Base-by-base conservation (phyloP, 2,113 vertebrate species). In the Vombatus ursinus region DNA sequence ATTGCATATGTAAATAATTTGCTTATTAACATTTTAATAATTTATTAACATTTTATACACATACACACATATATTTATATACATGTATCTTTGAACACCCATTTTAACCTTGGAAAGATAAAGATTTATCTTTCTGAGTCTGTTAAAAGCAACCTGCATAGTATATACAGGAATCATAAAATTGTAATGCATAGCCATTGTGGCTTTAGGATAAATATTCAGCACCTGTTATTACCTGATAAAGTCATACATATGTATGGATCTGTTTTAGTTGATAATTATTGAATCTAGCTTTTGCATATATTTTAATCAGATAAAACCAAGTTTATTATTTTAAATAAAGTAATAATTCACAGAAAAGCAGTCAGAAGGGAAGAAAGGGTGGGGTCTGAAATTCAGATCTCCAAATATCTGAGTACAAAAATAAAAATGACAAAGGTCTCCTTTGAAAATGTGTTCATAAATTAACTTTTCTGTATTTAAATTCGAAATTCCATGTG, bases 201-300 rank as follows among this genome's bases (percentile, higher is more conserved):
- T 98, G 96, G 93, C 98, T 98, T 96, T 44, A 97, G 97, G 97
- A 98, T 98, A 98, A 98, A 98, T 98, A 99, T 97, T 98, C 98
- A 98, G 98, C 97, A 98, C 97, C 98, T 98, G 98, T 97, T 98
- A 97, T 98, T 98, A 98, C 98, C 97, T 98, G 99, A 99, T 98
- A 98, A 98, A 98, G 98, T 96, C 98, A 98, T 99, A 98, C 98
- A 98, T 98, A 98, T 98, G 98, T 96, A 98, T 98, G 94, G 93
- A 90, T 97, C 91, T 92, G 95, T 98, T 98, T 98, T 97, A 96
- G 97, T 98, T 98, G 97, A 97, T 98, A 98, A 99, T 99, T 98
- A 98, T 94, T 97, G 97, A 98, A 98, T 99, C 98, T 98, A 97
- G 93, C 93, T 98, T 98, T 97, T 98, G 89, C 98, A 98, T 98